Base-by-base conservation (phyloP, 1,140 invertebrate species). In the Listronotus bonariensis region DNA sequence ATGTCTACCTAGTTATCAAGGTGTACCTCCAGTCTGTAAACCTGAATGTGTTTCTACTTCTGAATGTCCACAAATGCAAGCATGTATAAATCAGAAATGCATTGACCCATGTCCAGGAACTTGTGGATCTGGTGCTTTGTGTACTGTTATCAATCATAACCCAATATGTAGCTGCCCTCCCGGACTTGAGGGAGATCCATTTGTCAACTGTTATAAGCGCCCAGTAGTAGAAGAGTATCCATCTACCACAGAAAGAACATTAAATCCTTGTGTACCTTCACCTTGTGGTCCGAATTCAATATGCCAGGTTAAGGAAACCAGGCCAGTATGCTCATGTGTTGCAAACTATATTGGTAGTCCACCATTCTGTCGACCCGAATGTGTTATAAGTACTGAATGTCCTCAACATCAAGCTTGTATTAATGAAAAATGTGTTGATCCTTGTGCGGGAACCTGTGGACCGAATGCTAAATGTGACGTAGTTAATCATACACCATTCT, bases 231-330 rank as follows among this genome's bases (percentile, higher is more conserved):
- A 78, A 11, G 78, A 78, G 41, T 76, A 80, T 12, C 76, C 80
- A 11, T 38, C 40, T 46, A 65, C 53, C 6, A 77, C 81, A 68
- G 76, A 76, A 15, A 76, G 81, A 18, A 76, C 80, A 11, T 75
- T 80, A 69, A 86, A 90, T 79, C 89, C 91, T 18, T 95, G 92
- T 75, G 77, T 84, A 42, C 89, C 90, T 36, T 91, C 89, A 45
- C 91, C 91, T 11, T 95, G 92, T 80, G 92, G 92, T 53, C 87
- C 90, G 11, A 92, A 93, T 79, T 93, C 92, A 0, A 84, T 92
- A 34, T 95, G 92, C 76, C 88, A 91, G 82, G 84, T 92, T 41
- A 88, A 88, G 79, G 86, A 90, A 76, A 85, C 87, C 46, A 82
- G 88, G 75, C 87, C 91, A 10, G 89, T 92, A 0, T 92, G 90